Evolutionary conservation across 2,113 vertebrate genomes (phyloP), one percentile per base, ranked within the genome.

Genomic region (Lamprologus speciosus): DNA sequence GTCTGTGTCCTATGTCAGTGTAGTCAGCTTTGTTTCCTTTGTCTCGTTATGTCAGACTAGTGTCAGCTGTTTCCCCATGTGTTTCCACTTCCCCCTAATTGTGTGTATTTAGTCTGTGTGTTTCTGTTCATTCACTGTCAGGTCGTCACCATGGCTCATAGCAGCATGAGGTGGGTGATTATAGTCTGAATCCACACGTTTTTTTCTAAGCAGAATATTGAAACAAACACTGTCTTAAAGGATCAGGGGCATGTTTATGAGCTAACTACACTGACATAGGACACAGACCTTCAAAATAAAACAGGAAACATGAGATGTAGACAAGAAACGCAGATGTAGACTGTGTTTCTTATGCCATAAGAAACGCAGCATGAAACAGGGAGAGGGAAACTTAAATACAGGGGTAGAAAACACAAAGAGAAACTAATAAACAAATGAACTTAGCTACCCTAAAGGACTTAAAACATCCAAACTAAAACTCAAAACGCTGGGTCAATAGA

Each of bases 331-430:
- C 28, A 31, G 28, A 31, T 31, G 28, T 31, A 31, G 28, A 31
- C 5, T 31, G 28, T 1, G 28, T 31, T 31, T 31, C 28, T 31
- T 4, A 53, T 53, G 0, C 1, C 51, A 53, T 53, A 21, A 53
- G 51, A 53, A 2, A 53, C 0, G 0, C 3, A 6, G 1, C 1
- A 6, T 21, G 51, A 53, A 53, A 53, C 51, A 11, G 19, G 51
- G 51, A 53, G 51, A 53, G 9, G 51, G 51, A 21, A 53, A 2
- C 19, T 21, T 0, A 53, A 53, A 53, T 53, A 11, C n/a, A 21
- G n/a, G 51, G 51, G 9, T 21, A 53, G 51, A 53, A 11, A 53
- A 53, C 51, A 53, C 51, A 53, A 53, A 1, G 9, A 53, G n/a
- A 53, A 53, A 53, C 51, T 11, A 53, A 53, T 53, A 53, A 53